These are phyloP conservation scores for Odontocerum albicorne DNA, from an alignment of 2,888 invertebrate species.

Conservation along the genomic window DNA sequence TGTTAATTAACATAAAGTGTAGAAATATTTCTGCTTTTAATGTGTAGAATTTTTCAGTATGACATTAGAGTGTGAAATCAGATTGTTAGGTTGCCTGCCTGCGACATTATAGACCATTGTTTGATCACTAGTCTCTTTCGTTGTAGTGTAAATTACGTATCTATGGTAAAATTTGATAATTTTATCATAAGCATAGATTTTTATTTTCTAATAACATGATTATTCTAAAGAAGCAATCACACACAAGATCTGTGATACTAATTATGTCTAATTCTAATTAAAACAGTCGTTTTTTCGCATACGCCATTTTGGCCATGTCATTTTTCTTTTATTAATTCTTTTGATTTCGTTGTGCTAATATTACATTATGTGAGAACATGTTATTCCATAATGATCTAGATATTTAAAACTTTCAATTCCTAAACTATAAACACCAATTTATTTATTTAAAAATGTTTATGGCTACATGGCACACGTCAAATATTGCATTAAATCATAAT, in stretches of 20 bases:
- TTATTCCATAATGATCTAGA: not conserved
- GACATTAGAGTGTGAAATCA: too few species aligned
- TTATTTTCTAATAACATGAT: conserved; percentile 3
- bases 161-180: too few species aligned
- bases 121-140: too few species aligned
- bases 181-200: too few species aligned
- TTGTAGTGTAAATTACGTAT: too few species aligned
- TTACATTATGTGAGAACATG: conserved; percentile 19
- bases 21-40: too few species aligned
- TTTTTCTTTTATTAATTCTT: conserved; percentile 13
- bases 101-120: too few species aligned
- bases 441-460: not conserved
- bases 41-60: too few species aligned
- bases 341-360: conserved; percentile 26
- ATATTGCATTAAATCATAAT: not conserved
- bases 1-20: too few species aligned
- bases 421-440: not conserved
- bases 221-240: conserved; percentile 19
- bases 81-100: too few species aligned
- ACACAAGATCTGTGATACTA: conserved; percentile 13
- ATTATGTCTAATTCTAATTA: conserved; percentile 15
- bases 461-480: not conserved
- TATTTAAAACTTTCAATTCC: conserved; percentile 12
- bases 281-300: conserved; percentile 24
- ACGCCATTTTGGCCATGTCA: not conserved